Conservation (phyloP, 2,888 invertebrate species). For the Eupithecia centaureata region DNA sequence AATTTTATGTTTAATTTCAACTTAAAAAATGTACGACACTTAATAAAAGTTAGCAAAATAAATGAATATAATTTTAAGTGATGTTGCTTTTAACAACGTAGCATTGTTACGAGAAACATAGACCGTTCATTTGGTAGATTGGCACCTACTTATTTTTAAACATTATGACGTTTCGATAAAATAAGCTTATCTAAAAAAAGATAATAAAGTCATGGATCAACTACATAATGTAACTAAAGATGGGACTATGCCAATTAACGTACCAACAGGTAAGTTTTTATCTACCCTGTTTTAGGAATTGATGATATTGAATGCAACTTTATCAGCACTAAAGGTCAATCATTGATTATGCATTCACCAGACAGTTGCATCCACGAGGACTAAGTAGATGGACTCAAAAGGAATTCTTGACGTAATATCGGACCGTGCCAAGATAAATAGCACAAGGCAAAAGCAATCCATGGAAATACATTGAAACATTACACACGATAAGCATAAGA, state of each 20-base stretch:
- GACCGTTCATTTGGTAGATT: too few relatives aligned
- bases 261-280: neutral
- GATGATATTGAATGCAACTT: conserved; percentile 3
- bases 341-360: conserved; percentile 14
- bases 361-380: neutral
- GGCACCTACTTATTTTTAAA: too few relatives aligned
- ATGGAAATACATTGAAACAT: neutral
- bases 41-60: too few relatives aligned
- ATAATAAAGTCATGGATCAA: too few relatives aligned
- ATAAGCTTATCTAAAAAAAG: too few relatives aligned
- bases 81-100: too few relatives aligned
- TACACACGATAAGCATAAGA: neutral
- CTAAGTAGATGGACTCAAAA: conserved; percentile 10
- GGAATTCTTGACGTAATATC: conserved; percentile 25
- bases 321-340: conserved; percentile 13
- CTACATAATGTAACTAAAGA: neutral
- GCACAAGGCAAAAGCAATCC: conserved; percentile 27
- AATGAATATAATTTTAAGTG: too few relatives aligned
- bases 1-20: too few relatives aligned
- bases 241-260: neutral
- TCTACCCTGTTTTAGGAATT: neutral
- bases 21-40: too few relatives aligned
- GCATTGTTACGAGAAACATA: too few relatives aligned
- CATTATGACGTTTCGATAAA: too few relatives aligned
- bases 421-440: conserved; percentile 31